Percentiles rank a stretch among this genome's conserved stretches.
phyloP scores from a whole-genome alignment of 1,140 invertebrate genomes.

The Magallana ariakensis region DNA sequence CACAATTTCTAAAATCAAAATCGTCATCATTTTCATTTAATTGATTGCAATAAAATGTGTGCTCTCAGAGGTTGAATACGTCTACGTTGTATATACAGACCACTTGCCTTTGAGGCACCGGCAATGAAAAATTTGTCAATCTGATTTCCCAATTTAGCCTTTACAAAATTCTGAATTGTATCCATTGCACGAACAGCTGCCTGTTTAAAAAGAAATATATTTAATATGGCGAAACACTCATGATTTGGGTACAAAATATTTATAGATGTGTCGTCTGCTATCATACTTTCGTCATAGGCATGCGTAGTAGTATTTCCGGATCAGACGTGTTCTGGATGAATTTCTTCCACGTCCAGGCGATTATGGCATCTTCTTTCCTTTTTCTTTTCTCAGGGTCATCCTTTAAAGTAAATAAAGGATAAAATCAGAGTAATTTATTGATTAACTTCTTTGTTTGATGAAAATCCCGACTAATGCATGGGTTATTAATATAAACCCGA shows the following conservation, averaged over 20 bases:
- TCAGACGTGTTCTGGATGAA: conserved; percentile 66
- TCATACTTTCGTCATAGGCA: conserved; percentile 75
- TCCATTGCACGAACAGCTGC: conserved; percentile 72
- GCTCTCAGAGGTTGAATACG: no score
- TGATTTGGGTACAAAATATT: background rate
- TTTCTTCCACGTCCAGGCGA: conserved; percentile 75
- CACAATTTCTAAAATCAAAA: background rate
- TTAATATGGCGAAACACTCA: background rate
- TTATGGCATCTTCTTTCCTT: conserved; percentile 68
- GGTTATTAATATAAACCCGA: background rate
- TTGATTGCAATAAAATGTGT: no score
- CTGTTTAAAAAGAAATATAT: conserved; percentile 46
- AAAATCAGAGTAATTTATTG: background rate
- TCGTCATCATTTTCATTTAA: background rate
- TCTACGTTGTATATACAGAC: background rate
- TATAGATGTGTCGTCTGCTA: background rate
- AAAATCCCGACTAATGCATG: background rate
- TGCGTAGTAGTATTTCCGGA: conserved; percentile 68
- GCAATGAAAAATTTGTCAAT: conserved; percentile 70
- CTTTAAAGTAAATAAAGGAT: conserved; percentile 49
- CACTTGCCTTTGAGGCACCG: conserved; percentile 72
- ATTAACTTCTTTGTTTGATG: background rate
- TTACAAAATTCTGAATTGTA: conserved; percentile 66
- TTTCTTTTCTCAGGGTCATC: conserved; percentile 68
- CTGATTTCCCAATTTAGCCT: conserved; percentile 47